Base-by-base conservation (phyloP, 2,797 vertebrate genomes). In the Takifugu ocellatus region DNA sequence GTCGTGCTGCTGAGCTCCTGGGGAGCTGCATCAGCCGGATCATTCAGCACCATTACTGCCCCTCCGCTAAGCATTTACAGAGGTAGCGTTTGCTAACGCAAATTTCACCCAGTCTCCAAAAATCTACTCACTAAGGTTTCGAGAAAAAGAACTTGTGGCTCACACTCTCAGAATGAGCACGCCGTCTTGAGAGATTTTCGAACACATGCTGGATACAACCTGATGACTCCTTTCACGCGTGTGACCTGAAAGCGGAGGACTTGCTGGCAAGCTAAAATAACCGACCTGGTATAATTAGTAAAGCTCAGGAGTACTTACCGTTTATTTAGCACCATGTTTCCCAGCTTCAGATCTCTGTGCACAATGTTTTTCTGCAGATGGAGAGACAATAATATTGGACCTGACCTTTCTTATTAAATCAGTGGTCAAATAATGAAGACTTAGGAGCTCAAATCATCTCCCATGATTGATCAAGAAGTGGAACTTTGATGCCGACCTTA, bases 251-350 rank as follows among this genome's bases (percentile, higher is more conserved):
- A 53, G 26, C 47, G 56, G 64, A 67, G 46, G 61, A 62, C 54
- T 77, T 29, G 64, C 68, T 63, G 66, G 53, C 60, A 70, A 50
- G 39, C 59, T 66, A 53, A 79, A 71, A 68, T 64, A 61, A 60
- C 53, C 60, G 59, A 66, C 25, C 44, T 12, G 0, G 26, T 61
- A 52, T 54, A 75, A 39, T 39, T 39, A 14, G 36, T 39, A 12
- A 39, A 39, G 36, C 11, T 39, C 5, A 11, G 3, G 11, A 39
- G 36, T 11, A 53, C 92, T 91, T 87, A 98, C 97, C 97, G 94
- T 91, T 99, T 99, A 83, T 98, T 99, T 74, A 99, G 94, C 94
- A 99, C 97, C 97, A 99, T 99, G 88, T 99, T 99, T 83, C 97
- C 97, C 66, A 99, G 93, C 83, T 99, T 99, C 87, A 99, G 92